Percentiles rank a stretch among this genome's conserved stretches.
phyloP scores from a whole-genome alignment of 2,797 vertebrate genomes.

The Thalassophryne amazonica region DNA sequence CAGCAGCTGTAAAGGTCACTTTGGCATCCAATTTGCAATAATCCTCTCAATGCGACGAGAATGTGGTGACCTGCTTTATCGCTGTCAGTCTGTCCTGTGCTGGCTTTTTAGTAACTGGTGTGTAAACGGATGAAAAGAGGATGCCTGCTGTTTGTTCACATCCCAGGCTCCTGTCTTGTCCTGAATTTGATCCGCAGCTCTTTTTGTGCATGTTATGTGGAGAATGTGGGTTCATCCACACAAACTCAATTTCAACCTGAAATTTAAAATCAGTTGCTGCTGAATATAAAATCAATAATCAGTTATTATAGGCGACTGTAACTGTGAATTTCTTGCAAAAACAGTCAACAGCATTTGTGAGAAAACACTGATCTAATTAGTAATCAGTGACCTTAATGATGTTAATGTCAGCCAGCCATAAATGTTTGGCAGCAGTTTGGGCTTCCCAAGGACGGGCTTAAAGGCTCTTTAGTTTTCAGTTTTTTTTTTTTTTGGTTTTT shows the following conservation, averaged over 20 bases:
- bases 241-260: conserved; percentile 14
- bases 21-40: conserved; percentile 35
- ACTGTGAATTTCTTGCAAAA: too few relatives aligned
- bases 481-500: too few relatives aligned
- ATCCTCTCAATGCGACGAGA: conserved; percentile 16
- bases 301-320: neutral
- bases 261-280: neutral
- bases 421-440: too few relatives aligned
- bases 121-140: too few relatives aligned
- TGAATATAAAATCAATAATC: neutral
- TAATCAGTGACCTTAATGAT: too few relatives aligned
- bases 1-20: conserved; percentile 54
- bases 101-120: too few relatives aligned
- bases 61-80: neutral
- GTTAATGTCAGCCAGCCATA: too few relatives aligned
- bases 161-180: conserved; percentile 8
- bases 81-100: neutral
- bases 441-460: too few relatives aligned
- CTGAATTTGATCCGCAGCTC: conserved; percentile 35
- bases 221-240: conserved; percentile 14
- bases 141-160: too few relatives aligned
- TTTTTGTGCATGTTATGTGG: conserved; percentile 44
- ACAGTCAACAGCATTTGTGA: neutral
- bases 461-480: too few relatives aligned
- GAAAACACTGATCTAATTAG: neutral